Percentiles rank a stretch among this genome's conserved stretches.
Conservation (phyloP, 1,140 invertebrate genomes). For the Scaptomyza hsui region DNA sequence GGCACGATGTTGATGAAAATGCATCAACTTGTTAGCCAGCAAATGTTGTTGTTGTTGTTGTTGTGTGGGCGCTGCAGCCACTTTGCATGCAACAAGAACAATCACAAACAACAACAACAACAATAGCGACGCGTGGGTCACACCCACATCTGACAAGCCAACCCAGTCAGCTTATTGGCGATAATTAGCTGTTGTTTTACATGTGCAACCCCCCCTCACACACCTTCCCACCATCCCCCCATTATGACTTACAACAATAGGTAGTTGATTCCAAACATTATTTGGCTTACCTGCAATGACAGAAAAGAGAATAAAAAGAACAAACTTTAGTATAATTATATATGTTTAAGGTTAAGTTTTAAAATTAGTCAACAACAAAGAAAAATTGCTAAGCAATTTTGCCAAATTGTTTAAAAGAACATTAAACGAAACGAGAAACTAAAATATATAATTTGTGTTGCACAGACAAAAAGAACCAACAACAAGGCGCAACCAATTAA, state of each 20-base stretch:
- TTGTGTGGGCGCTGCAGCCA: constrained; percentile 33
- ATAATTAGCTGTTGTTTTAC: constrained; percentile 63
- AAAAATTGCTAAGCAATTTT: constrained; percentile 20
- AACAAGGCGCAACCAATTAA: constrained; percentile 29
- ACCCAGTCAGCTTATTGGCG: constrained; percentile 21
- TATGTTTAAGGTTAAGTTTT: not conserved
- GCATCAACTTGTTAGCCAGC: constrained; percentile 50
- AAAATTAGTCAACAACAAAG: constrained; percentile 6
- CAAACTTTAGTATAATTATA: not conserved
- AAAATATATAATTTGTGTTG: constrained; percentile 44
- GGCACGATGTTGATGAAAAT: constrained; percentile 67
- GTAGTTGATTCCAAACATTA: constrained; percentile 6
- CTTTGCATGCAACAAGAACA: constrained; percentile 41
- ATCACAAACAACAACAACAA: constrained; percentile 11
- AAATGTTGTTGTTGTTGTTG: constrained; percentile 18
- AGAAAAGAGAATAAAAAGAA: constrained; percentile 18
- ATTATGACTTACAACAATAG: constrained; percentile 33
- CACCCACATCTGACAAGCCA: constrained; percentile 48
- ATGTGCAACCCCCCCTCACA: constrained; percentile 21
- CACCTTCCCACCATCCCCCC: not conserved
- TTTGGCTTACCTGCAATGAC: constrained; percentile 65
- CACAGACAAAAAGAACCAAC: constrained; percentile 10
- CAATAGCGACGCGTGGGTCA: constrained; percentile 55
- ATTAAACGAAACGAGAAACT: constrained; percentile 24
- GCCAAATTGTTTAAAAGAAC: constrained; percentile 3